A percentile compares a stretch with the other conserved stretches of the same genome.
These are phyloP conservation scores for Mobula hypostoma DNA, from an alignment of 2,113 vertebrate genomes.

Conservation along the genomic window DNA sequence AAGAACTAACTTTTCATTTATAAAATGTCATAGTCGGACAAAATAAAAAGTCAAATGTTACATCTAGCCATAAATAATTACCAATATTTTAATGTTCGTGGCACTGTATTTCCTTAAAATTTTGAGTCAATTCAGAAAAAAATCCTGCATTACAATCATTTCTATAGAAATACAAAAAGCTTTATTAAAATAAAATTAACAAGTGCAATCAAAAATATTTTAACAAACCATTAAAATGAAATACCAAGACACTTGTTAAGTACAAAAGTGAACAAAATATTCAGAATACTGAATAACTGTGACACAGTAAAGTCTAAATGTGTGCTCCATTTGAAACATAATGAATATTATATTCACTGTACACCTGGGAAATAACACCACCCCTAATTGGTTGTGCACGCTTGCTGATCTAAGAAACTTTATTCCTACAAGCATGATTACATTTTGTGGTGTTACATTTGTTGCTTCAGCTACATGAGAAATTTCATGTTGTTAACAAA, in stretches of 20 bases:
- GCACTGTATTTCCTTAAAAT: neutral
- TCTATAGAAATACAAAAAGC: neutral
- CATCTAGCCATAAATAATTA: neutral
- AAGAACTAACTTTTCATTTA: conserved; percentile 3
- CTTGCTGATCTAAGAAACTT: neutral
- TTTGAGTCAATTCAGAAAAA: neutral
- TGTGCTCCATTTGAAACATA: neutral
- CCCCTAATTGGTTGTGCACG: neutral
- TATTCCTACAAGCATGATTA: neutral
- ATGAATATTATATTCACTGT: neutral
- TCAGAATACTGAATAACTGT: conserved; percentile 2
- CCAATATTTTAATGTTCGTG: neutral
- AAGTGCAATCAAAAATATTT: conserved; percentile 12
- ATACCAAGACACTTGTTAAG: neutral
- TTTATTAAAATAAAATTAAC: conserved; percentile 33
- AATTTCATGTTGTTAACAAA: neutral
- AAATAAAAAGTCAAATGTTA: neutral
- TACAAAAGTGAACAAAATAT: conserved; percentile 12
- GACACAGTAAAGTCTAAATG: neutral
- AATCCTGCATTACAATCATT: neutral
- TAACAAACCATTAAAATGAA: neutral
- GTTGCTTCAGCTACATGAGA: neutral
- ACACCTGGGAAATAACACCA: conserved; percentile 6
- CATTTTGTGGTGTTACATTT: neutral
- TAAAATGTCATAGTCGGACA: neutral